Percentiles rank a stretch among this genome's conserved stretches.
These are phyloP conservation scores for Diloba caeruleocephala DNA, from an alignment of 2,888 invertebrate species.

Conservation along the genomic window DNA sequence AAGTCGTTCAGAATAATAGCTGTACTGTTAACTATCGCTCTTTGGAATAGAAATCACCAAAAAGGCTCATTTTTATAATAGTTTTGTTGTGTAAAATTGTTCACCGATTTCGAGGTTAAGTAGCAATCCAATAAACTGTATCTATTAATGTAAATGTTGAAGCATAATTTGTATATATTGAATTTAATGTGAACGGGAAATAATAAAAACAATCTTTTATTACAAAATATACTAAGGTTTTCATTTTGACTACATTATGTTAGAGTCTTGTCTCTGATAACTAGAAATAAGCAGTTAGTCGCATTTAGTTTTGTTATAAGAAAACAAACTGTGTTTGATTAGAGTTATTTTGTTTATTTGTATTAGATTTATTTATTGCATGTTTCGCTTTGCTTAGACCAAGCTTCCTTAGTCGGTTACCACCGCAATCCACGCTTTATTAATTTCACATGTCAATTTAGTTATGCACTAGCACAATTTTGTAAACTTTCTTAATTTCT, in stretches of 20 bases:
- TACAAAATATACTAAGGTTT: constrained; percentile 81
- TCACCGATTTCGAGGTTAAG: constrained; percentile 70
- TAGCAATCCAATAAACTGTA: constrained; percentile 77
- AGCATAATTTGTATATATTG: constrained; percentile 88
- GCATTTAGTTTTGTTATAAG: constrained; percentile 61
- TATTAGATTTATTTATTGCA: constrained; percentile 67
- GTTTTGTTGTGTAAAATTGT: constrained; percentile 75
- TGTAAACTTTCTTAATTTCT: constrained; percentile 34
- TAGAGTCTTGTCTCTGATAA: constrained; percentile 86
- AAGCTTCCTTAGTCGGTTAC: constrained; percentile 60
- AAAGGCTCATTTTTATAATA: constrained; percentile 78
- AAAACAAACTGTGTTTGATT: constrained; percentile 64
- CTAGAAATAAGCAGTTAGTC: constrained; percentile 70
- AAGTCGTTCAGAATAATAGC: constrained; percentile 36
- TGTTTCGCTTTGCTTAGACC: constrained; percentile 71
- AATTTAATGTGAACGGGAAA: constrained; percentile 84
- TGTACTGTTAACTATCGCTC: constrained; percentile 61
- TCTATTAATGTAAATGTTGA: constrained; percentile 85
- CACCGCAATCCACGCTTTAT: constrained; percentile 61
- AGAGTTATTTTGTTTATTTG: constrained; percentile 60
- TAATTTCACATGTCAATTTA: constrained; percentile 47
- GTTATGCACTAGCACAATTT: constrained; percentile 37
- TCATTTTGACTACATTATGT: constrained; percentile 70
- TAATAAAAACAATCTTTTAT: constrained; percentile 85
- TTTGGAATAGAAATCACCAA: constrained; percentile 62